Base-by-base conservation (phyloP, 2,888 invertebrate genomes). In the Aleiodes leptofemur region DNA sequence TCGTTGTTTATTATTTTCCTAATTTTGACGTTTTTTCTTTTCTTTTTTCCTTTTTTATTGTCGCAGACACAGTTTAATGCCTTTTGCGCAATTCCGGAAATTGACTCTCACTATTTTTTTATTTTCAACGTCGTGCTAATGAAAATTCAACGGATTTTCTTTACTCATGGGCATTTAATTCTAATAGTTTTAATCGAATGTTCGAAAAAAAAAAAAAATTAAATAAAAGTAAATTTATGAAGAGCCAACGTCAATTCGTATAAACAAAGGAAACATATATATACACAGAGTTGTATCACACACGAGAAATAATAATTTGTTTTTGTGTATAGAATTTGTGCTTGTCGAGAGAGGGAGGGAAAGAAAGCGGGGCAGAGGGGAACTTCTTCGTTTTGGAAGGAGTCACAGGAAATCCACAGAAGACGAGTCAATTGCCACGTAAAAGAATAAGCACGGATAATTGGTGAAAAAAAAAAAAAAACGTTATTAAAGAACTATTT, bases 181-280 rank as follows among this genome's bases (percentile, higher is more conserved):
- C 53, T 0, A 53, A 14, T 8, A 9, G 14, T 14, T 53, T 53
- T 13, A 13, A 14, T 14, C 4, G 8, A 16, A 56, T 56, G 4
- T 11, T 11, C 9, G 5, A 4, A 64, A 43, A 64, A 43, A 48
- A 48, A 16, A 23, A 43, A 43, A 8, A 29, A 57, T 51, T 13
- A 51, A 51, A 51, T 23, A 66, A 66, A 50, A 3, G 16, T 34
- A 4, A 38, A 9, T 43, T 43, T 43, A 43, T 43, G 7, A 9
- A 43, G 43, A 43, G 11, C 3, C 43, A 61, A n/a, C 73, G 69
- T 70, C 66, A 68, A 71, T 69, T 71, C 50, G 51, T 51, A 69
- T 76, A 76, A 79, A 78, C 78, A 79, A 78, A 79, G 78, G 72
- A 77, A 75, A 78, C 64, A 69, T 73, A 75, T 69, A 50, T 50